These are phyloP conservation scores for Carollia perspicillata DNA, from an alignment of 2,113 vertebrate species.

Conservation along the genomic window DNA sequence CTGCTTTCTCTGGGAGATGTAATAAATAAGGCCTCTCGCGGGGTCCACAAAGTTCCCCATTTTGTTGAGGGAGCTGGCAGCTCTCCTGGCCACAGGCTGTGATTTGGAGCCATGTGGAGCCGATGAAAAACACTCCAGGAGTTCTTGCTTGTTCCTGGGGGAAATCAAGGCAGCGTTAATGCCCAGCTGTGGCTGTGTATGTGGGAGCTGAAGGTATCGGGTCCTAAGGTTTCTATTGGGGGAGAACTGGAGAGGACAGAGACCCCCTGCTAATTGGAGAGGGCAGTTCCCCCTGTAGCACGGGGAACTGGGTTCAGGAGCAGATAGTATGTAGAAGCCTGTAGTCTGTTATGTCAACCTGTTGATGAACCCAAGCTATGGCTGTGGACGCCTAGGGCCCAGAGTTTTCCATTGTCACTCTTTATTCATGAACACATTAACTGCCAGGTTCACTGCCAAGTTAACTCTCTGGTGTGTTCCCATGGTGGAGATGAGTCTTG, in stretches of 20 bases:
- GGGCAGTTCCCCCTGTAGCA: too few relatives aligned
- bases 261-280: background rate
- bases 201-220: background rate
- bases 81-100: conserved; percentile 31
- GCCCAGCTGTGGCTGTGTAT: background rate
- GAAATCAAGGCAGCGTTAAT: conserved; percentile 18
- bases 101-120: conserved; percentile 43
- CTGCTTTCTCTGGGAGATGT: conserved; percentile 78
- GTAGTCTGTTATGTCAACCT: background rate
- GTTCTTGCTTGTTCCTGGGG: conserved; percentile 31
- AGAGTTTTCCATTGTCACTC: background rate
- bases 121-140: background rate
- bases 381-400: background rate
- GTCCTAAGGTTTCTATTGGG: background rate
- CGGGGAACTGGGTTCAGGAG: background rate
- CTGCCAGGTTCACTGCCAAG: background rate
- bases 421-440: background rate
- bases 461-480: background rate
- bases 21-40: conserved; percentile 75
- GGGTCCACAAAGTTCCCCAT: conserved; percentile 66
- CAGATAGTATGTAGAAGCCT: background rate
- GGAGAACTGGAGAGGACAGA: background rate
- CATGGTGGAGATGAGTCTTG: background rate
- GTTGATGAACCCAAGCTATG: background rate
- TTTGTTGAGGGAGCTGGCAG: conserved; percentile 71